phyloP scores from a whole-genome alignment of 2,888 invertebrate species.

The Neoscelio sp. region DNA sequence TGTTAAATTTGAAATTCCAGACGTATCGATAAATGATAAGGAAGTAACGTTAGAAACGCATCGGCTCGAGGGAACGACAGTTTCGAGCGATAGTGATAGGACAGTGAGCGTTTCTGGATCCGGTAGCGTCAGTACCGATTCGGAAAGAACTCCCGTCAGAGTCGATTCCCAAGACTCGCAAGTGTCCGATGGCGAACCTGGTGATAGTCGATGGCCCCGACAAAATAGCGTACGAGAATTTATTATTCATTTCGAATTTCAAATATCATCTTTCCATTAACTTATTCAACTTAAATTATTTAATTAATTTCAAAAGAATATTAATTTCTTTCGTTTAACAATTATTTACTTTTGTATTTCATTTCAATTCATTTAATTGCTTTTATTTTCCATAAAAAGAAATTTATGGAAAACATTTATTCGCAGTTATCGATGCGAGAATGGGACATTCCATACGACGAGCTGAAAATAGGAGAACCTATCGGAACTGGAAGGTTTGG shows the following conservation, averaged over 20 bases:
- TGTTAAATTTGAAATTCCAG: too few species aligned
- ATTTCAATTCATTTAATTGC: conserved; percentile 77
- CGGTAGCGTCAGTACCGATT: conserved; percentile 91
- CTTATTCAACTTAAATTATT: conserved; percentile 14
- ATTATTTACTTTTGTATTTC: conserved; percentile 45
- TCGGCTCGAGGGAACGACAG: conserved; percentile 84
- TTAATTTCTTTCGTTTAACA: conserved; percentile 5
- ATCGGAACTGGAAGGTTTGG: conserved; percentile 97
- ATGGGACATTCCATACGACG: conserved; percentile 99
- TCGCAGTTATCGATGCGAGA: conserved; percentile 93
- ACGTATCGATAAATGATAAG: conserved; percentile 82
- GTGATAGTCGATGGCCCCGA: conserved; percentile 87
- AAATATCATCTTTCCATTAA: neutral
- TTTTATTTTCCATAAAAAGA: conserved; percentile 48
- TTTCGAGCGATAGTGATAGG: conserved; percentile 88
- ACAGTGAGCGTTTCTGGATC: conserved; percentile 89
- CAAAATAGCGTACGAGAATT: conserved; percentile 90
- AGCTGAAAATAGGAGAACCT: conserved; percentile 92
- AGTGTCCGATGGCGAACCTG: conserved; percentile 86
- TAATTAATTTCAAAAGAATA: conserved; percentile 8
- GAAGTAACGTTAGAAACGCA: conserved; percentile 85
- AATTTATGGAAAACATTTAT: conserved; percentile 59
- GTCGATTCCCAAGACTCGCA: conserved; percentile 94
- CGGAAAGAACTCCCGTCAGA: conserved; percentile 91
- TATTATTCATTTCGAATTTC: neutral